Conservation (phyloP, 92 coral and sea anemone species). For the Palythoa grandiflora region DNA sequence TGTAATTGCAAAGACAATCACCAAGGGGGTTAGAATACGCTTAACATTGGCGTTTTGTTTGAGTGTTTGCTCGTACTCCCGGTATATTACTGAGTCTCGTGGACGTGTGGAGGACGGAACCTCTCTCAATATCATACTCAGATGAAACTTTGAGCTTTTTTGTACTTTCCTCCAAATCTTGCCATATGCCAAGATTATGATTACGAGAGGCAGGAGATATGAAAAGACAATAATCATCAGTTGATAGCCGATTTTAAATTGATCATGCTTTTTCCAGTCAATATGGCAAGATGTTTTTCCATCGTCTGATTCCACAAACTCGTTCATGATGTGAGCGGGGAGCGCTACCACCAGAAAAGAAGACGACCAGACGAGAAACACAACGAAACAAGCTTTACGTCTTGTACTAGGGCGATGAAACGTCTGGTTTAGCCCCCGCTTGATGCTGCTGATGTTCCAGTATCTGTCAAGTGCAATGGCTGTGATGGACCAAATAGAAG, state of each 20-base stretch:
- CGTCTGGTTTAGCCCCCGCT: no score
- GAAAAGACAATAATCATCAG: background rate
- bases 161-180: conserved; percentile 18
- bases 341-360: conserved; percentile 23
- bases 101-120: background rate
- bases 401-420: background rate
- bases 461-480: conserved; percentile 62
- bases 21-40: conserved; percentile 65
- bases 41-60: conserved; percentile 49
- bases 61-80: background rate
- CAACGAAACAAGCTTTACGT: conserved; percentile 14
- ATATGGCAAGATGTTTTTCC: background rate
- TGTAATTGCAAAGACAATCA: conserved; percentile 56
- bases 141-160: conserved; percentile 19
- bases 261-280: background rate
- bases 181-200: conserved; percentile 25
- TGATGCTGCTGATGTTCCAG: background rate
- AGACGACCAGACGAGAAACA: background rate
- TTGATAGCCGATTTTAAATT: background rate
- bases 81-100: background rate
- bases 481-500: conserved; percentile 57
- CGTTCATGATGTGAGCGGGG: conserved; percentile 10
- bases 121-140: background rate
- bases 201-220: conserved; percentile 29
- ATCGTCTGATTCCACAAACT: background rate